Evolutionary conservation across 2,797 vertebrate genomes (phyloP).

Genomic region (Sardinella longiceps): DNA sequence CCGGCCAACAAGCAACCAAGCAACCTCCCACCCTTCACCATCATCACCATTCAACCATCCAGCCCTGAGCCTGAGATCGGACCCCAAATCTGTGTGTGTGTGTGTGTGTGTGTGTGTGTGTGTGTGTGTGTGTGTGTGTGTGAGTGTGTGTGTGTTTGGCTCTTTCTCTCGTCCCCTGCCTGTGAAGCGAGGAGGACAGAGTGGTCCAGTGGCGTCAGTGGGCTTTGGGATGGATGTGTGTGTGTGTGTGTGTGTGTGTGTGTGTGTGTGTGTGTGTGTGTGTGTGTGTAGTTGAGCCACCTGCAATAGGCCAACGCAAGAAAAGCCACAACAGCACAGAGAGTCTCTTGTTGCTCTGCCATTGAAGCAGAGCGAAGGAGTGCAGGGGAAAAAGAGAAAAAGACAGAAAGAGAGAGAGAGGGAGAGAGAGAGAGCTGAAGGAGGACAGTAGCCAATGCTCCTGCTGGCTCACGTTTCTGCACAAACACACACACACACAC

Average conservation of each 20-base stretch:
- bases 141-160: no score
- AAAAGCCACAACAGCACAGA: not conserved
- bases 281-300: not conserved
- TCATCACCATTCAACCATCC: not conserved
- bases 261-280: not conserved
- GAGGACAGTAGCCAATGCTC: not conserved
- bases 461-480: slow-evolving; percentile 3
- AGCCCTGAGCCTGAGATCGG: not conserved
- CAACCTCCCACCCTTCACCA: not conserved
- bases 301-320: not conserved
- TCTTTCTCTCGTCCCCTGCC: no score
- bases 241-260: not conserved
- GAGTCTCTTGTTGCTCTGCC: not conserved
- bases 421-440: not conserved
- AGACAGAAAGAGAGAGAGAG: not conserved
- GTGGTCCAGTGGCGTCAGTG: not conserved
- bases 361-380: not conserved
- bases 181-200: not conserved
- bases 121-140: no score
- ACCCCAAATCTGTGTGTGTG: not conserved
- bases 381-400: not conserved
- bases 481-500: not conserved
- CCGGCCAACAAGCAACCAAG: not conserved
- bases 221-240: not conserved
- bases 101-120: no score